These are phyloP conservation scores for Austrofundulus limnaeus DNA, from an alignment of 2,113 vertebrate species.

Conservation along the genomic window DNA sequence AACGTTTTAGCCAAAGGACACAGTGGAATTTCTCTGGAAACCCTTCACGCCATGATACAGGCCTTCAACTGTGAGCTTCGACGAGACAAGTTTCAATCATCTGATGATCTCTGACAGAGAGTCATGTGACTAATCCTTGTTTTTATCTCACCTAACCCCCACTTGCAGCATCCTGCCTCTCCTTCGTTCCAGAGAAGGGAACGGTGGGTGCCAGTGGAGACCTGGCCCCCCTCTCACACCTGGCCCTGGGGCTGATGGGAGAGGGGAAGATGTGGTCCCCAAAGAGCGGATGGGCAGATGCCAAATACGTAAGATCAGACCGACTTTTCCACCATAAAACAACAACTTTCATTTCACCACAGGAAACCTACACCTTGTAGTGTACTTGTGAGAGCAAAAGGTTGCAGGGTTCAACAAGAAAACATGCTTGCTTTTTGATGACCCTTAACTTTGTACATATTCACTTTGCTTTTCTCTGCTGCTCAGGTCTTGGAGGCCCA, in stretches of 20 bases:
- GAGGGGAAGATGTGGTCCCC: conserved; percentile 99
- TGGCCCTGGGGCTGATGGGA: conserved; percentile 94
- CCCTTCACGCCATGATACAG: conserved; percentile 88
- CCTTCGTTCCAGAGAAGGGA: conserved; percentile 96
- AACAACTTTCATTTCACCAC: conserved; percentile 9
- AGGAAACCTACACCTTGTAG: conserved; percentile 3
- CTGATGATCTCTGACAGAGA: conserved; percentile 4
- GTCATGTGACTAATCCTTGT: conserved; percentile 1
- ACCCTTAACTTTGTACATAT: conserved; percentile 56
- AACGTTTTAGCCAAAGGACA: conserved; percentile 97
- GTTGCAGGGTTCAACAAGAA: conserved; percentile 28
- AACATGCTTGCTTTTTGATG: conserved; percentile 67
- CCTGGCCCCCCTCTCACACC: conserved; percentile 93
- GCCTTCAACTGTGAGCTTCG: conserved; percentile 88
- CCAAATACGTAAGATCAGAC: conserved; percentile 91
- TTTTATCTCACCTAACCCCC: conserved; percentile 5
- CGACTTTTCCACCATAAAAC: not conserved
- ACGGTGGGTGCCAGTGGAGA: conserved; percentile 98
- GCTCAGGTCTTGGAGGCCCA: conserved; percentile 93
- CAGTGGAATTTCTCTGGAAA: conserved; percentile 94
- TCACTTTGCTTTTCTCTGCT: conserved; percentile 21
- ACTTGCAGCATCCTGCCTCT: conserved; percentile 91
- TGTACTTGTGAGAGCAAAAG: conserved; percentile 28
- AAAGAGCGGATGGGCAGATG: conserved; percentile 97
- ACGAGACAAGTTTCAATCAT: not conserved